Evolutionary conservation across 2,888 invertebrate genomes (phyloP), one percentile per base, ranked within the genome.

Genomic region (Brachynemurus nebulosus): DNA sequence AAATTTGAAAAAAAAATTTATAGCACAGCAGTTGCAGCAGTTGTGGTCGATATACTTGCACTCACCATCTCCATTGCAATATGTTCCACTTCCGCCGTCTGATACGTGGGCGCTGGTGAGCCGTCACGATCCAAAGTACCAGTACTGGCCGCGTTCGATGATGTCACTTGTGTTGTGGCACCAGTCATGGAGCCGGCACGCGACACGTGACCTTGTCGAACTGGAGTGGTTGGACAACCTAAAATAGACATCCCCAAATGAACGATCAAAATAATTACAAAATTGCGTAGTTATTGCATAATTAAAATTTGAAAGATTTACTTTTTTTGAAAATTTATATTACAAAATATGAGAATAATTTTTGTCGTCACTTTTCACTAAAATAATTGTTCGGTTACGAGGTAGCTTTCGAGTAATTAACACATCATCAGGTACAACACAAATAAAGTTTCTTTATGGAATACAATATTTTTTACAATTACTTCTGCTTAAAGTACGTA

Each of bases 51-150:
- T 19, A 34, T 34, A 53, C 58, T 59, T 44, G 51, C 57, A 76
- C 80, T 81, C 69, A 86, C 84, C 82, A 86, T 82, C 79, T 86
- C 86, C 66, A 82, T 84, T 61, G 86, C 75, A 56, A 81, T 78
- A 60, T 76, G 75, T 62, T 78, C 78, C 55, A 78, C 77, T 37
- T 76, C 74, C 56, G 44, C 44, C 16, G 25, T 30, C 19, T 42
- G 42, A n/a, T n/a, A n/a, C 20, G 33, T 42, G 14, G 16, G 20
- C 62, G 59, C 57, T 63, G 61, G 50, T 60, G 59, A 55, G 60
- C 62, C 60, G 65, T 52, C 64, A 68, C 44, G 68, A 62, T 54
- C 61, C 52, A 43, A 59, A 51, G 49, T 66, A 61, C 50, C 48
- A 19, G 49, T 50, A 44, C 58, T 55, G 59, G 63, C 47, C 63